A percentile compares a stretch with the other conserved stretches of the same genome.
phyloP scores from a whole-genome alignment of 2,113 vertebrate genomes.

The Pterocles orientalis region DNA sequence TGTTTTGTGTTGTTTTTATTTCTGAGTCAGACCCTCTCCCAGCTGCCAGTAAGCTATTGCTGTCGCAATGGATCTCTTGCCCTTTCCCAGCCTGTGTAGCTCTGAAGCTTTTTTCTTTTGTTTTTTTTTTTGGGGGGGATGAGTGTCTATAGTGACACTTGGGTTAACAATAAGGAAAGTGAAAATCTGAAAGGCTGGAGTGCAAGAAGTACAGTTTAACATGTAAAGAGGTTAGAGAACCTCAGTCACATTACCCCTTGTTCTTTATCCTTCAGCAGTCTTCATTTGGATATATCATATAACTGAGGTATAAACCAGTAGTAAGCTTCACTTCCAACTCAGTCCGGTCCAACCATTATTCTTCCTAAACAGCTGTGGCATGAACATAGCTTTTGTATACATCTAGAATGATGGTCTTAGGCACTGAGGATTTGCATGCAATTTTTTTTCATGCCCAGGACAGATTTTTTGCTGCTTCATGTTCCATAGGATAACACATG shows the following conservation, averaged over 20 bases:
- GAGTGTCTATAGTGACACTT: background rate
- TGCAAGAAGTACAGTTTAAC: background rate
- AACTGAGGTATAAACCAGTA: background rate
- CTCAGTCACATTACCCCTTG: accelerated
- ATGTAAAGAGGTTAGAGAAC: background rate
- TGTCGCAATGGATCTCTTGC: background rate
- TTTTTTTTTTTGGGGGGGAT: background rate
- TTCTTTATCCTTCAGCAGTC: background rate
- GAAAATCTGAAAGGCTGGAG: background rate
- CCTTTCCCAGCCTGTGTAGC: background rate
- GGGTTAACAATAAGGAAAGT: background rate
- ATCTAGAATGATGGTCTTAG: background rate
- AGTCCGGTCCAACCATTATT: background rate
- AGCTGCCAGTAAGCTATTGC: background rate
- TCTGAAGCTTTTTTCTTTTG: background rate
- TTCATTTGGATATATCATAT: background rate
- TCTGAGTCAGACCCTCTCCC: background rate
- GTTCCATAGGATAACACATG: background rate
- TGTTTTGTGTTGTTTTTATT: background rate
- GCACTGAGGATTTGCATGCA: background rate
- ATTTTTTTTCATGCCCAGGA: background rate
- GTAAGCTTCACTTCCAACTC: background rate
- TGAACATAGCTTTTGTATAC: background rate
- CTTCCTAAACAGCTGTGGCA: background rate
- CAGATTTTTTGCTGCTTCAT: background rate